Evolutionary conservation across 1,140 invertebrate species (phyloP).

Genomic region (Nilaparvata lugens): DNA sequence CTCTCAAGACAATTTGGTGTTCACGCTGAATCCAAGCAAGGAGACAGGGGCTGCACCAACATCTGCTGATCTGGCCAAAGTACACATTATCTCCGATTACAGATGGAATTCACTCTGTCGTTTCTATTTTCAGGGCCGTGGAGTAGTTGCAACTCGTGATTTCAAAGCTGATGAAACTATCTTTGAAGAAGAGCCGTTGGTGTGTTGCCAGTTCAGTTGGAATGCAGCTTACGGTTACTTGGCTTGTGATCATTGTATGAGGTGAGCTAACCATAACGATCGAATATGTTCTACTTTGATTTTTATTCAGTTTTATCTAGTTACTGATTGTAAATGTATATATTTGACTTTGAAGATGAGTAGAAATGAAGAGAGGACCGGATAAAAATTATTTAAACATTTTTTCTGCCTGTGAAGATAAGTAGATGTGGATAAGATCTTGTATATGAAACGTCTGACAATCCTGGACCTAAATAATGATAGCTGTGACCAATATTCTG

Average conservation of each 20-base stretch:
- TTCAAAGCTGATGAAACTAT: slow-evolving; percentile 70
- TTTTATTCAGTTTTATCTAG: no score
- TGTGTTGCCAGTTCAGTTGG: slow-evolving; percentile 89
- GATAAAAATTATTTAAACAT: background rate
- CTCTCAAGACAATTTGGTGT: no score
- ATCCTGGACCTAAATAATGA: no score
- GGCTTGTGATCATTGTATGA: slow-evolving; percentile 87
- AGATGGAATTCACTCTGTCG: no score
- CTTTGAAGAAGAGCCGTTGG: slow-evolving; percentile 78
- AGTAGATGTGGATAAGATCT: background rate
- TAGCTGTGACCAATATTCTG: no score
- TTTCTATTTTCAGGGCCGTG: slow-evolving; percentile 62
- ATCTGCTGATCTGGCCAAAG: no score
- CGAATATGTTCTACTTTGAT: background rate
- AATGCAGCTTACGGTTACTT: slow-evolving; percentile 80
- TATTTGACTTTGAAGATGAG: background rate
- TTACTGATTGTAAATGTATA: background rate
- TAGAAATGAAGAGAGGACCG: background rate
- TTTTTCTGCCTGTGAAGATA: background rate
- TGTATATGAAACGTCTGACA: no score
- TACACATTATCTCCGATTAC: no score
- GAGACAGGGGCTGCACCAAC: no score
- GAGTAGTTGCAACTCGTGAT: slow-evolving; percentile 62
- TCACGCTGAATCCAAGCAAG: no score
- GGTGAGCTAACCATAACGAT: slow-evolving; percentile 34